A percentile compares a stretch with the other conserved stretches of the same genome.
phyloP scores from a whole-genome alignment of 1,140 invertebrate genomes.

The Cotesia chilonis region DNA sequence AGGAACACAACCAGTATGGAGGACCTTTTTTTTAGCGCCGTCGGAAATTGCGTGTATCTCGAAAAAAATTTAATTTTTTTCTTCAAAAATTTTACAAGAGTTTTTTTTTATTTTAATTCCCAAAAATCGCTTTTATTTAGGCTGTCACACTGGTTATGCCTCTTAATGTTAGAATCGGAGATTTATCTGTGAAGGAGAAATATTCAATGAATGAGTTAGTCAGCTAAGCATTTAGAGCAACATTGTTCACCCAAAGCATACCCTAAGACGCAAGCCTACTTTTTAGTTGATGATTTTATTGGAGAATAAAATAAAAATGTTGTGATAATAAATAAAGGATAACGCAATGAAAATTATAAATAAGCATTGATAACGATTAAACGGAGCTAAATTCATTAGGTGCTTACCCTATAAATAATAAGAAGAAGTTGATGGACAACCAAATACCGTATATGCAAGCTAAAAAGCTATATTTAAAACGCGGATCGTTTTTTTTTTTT shows the following conservation, averaged over 20 bases:
- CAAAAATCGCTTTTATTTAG: too few species aligned
- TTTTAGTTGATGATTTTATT: background rate
- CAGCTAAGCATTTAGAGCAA: background rate
- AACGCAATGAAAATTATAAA: conserved; percentile 14
- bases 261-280: background rate
- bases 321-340: conserved; percentile 18
- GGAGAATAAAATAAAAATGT: background rate
- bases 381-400: conserved; percentile 48
- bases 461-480: conserved; percentile 5
- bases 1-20: too few species aligned
- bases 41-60: too few species aligned
- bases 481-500: conserved; percentile 9
- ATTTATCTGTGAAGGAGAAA: too few species aligned
- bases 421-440: conserved; percentile 57
- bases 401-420: conserved; percentile 64
- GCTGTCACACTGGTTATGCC: too few species aligned
- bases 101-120: too few species aligned
- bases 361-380: conserved; percentile 40
- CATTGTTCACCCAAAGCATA: conserved; percentile 12
- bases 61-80: too few species aligned
- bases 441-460: conserved; percentile 48
- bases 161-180: too few species aligned
- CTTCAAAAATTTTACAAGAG: too few species aligned
- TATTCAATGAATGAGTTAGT: too few species aligned
- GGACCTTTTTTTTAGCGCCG: too few species aligned